Percentiles rank a stretch among this genome's conserved stretches.
Evolutionary conservation across 2,888 invertebrate species (phyloP).

Genomic region (Sepioteuthis lessoniana): DNA sequence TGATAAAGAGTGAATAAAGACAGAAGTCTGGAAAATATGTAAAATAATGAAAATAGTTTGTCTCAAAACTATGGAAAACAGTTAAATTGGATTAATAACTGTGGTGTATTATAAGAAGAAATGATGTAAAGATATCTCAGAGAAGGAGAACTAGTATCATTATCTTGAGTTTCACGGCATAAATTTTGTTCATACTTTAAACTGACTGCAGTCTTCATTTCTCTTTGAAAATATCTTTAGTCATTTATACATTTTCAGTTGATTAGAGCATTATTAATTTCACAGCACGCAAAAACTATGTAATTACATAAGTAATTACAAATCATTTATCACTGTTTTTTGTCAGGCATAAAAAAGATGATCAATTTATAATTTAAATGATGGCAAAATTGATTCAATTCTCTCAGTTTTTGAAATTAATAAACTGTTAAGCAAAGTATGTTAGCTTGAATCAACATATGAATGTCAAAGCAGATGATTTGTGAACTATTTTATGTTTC

Average conservation of each 20-base stretch:
- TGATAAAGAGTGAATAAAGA: too few relatives aligned
- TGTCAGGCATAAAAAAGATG: not conserved
- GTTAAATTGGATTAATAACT: too few relatives aligned
- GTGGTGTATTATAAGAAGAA: too few relatives aligned
- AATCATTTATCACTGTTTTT: not conserved
- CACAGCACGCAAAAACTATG: not conserved
- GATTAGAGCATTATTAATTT: not conserved
- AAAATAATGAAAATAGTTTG: too few relatives aligned
- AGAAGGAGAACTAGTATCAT: too few relatives aligned
- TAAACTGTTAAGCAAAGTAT: not conserved
- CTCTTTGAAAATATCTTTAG: not conserved
- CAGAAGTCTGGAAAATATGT: too few relatives aligned
- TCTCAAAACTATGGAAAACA: too few relatives aligned
- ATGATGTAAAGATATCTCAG: too few relatives aligned
- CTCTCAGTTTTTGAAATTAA: not conserved
- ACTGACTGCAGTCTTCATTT: not conserved
- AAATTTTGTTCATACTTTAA: too few relatives aligned
- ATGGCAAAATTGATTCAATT: slow-evolving; percentile 33
- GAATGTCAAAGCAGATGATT: not conserved
- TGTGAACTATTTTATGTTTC: not conserved
- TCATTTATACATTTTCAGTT: too few relatives aligned
- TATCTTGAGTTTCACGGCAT: too few relatives aligned
- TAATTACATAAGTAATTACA: slow-evolving; percentile 15
- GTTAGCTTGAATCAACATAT: not conserved
- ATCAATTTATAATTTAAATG: not conserved